Base-by-base conservation (phyloP, 2,888 invertebrate species). In the Frankliniella fusca region DNA sequence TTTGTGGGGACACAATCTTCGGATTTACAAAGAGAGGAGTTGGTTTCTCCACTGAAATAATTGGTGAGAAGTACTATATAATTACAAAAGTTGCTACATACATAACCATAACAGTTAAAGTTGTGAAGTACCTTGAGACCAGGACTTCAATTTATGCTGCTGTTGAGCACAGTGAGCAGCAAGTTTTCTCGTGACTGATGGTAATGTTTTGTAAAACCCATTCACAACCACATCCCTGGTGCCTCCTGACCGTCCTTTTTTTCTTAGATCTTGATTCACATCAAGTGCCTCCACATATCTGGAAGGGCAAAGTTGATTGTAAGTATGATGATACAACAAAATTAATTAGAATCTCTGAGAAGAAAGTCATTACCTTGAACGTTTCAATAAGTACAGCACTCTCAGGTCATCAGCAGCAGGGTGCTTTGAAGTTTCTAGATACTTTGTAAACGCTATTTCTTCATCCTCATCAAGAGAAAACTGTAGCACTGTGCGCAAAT, bases 181-280 rank as follows among this genome's bases (percentile, higher is more conserved):
- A 76, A 76, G 70, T 27, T 76, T 76, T 76, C 70, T 76, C 1
- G 70, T 76, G 27, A 76, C 70, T 27, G 70, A 76, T 76, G 70
- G 70, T 27, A 76, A 27, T 12, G 70, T 76, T 23, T 76, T 76
- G 70, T 76, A 76, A 27, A 76, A 76, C 27, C 70, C 70, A 23
- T 27, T 76, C 11, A 76, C 70, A 23, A 76, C 70, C 27, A 76
- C 70, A 76, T 76, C 70, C 70, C 70, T 76, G 12, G 70, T 76
- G 23, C 70, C 70, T 23, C 70, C 70, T 27, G 70, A 76, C 11
- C 70, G 70, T 1, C 70, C 70, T 76, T 76, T 76, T 27, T 76
- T 76, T 12, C 70, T 76, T 11, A 76, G 27, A 8, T 76, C 70
- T 27, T 76, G 70, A 23, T 76, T 76, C 27, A 76, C 70, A 76